phyloP scores from a whole-genome alignment of 2,888 invertebrate species.

The Xestia c-nigrum region DNA sequence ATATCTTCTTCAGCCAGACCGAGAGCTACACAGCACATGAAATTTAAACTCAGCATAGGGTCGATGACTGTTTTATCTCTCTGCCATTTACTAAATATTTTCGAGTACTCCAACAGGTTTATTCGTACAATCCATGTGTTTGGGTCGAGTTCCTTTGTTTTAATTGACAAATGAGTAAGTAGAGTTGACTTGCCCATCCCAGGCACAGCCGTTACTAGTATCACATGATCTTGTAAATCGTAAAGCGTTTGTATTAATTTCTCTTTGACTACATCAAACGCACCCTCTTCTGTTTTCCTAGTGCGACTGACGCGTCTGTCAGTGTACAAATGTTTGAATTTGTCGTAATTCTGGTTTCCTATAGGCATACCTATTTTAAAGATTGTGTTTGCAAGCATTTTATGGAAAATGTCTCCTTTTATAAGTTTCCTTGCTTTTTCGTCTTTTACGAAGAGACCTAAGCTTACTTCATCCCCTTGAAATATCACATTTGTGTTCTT shows the following conservation, averaged over 20 bases:
- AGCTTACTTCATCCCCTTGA: too few species aligned
- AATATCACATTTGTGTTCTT: background rate
- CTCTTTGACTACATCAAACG: background rate
- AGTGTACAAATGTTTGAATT: conserved; percentile 1
- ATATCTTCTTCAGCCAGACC: background rate
- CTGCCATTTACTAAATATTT: too few species aligned
- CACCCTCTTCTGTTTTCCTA: background rate
- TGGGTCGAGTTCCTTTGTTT: conserved; percentile 7
- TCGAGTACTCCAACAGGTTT: conserved; percentile 4
- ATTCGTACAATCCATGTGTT: conserved; percentile 11
- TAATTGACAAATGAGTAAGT: conserved; percentile 3
- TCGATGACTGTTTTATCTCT: too few species aligned
- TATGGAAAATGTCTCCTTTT: background rate
- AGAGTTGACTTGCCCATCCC: conserved; percentile 2
- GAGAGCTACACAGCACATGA: background rate
- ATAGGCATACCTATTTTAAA: background rate
- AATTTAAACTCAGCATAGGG: background rate
- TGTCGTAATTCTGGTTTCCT: background rate
- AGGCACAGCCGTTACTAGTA: conserved; percentile 4
- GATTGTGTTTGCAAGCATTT: conserved; percentile 3
- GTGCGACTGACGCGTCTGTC: conserved; percentile 4
- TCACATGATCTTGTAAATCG: conserved; percentile 5
- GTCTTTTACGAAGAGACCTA: background rate
- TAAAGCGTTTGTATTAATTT: background rate
- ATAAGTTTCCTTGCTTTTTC: background rate